Evolutionary conservation across 2,797 vertebrate species (phyloP).

Genomic region (Phataginus tricuspis): DNA sequence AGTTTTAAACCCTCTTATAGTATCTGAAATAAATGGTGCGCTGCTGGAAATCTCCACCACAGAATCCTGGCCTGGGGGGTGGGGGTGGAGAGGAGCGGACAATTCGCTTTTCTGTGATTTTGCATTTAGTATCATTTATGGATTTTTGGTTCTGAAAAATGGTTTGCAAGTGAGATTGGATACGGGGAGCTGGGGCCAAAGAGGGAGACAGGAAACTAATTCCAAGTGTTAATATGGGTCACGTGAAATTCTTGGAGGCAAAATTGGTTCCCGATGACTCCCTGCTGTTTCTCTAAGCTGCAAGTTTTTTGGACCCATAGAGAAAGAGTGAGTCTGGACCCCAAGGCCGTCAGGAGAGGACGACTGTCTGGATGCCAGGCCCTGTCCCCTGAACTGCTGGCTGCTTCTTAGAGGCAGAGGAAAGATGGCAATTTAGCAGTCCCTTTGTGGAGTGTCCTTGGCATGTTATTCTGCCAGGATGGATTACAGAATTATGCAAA

Average conservation of each 20-base stretch:
- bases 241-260: neutral
- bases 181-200: neutral
- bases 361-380: neutral
- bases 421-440: neutral
- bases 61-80: neutral
- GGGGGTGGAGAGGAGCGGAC: accelerated
- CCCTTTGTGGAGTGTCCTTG: neutral
- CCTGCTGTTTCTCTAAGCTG: neutral
- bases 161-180: neutral
- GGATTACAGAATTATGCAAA: neutral
- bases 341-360: neutral
- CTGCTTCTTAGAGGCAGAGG: neutral
- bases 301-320: neutral
- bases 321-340: neutral
- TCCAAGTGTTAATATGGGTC: neutral
- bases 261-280: neutral
- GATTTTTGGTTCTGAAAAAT: neutral
- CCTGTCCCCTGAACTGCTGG: neutral
- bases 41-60: neutral
- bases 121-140: neutral
- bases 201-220: neutral
- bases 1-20: neutral
- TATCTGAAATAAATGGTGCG: no score
- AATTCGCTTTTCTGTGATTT: neutral
- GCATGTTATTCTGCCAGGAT: neutral